These are phyloP conservation scores for Melanotaenia trifasciata DNA, from an alignment of 2,797 vertebrate species.

Conservation along the genomic window DNA sequence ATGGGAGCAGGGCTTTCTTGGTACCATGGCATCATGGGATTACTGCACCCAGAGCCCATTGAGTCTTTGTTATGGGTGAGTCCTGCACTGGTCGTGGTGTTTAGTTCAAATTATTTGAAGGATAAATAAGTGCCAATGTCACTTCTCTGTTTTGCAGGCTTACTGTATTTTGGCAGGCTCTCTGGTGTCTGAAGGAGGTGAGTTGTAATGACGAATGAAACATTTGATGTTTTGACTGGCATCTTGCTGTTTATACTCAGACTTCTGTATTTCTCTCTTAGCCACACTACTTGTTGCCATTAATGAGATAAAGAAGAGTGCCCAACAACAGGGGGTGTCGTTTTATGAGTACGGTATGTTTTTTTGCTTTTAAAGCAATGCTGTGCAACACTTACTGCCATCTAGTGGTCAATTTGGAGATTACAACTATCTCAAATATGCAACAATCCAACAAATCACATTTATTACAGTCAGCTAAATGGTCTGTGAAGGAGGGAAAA, in stretches of 20 bases:
- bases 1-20: conserved; percentile 98
- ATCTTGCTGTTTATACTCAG: conserved; percentile 4
- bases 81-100: not conserved
- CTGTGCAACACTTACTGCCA: not conserved
- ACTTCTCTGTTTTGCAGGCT: conserved; percentile 82
- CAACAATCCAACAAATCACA: too few relatives aligned
- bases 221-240: not conserved
- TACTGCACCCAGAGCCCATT: conserved; percentile 94
- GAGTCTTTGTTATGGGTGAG: conserved; percentile 97
- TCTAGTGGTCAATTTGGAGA: not conserved
- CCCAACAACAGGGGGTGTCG: conserved; percentile 85
- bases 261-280: conserved; percentile 71
- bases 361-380: not conserved
- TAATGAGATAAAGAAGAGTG: conserved; percentile 95
- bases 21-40: conserved; percentile 97
- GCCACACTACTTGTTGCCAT: conserved; percentile 96
- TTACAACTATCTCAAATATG: not conserved
- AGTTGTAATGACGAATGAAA: conserved; percentile 13
- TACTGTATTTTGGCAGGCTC: conserved; percentile 98
- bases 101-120: not conserved
- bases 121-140: not conserved
- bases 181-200: conserved; percentile 98
- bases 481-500: not conserved
- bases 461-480: not conserved
- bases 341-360: conserved; percentile 96